Percentiles rank a stretch among this genome's conserved stretches.
phyloP scores from a whole-genome alignment of 2,113 vertebrate species.

The Petrocephalus zakoni region DNA sequence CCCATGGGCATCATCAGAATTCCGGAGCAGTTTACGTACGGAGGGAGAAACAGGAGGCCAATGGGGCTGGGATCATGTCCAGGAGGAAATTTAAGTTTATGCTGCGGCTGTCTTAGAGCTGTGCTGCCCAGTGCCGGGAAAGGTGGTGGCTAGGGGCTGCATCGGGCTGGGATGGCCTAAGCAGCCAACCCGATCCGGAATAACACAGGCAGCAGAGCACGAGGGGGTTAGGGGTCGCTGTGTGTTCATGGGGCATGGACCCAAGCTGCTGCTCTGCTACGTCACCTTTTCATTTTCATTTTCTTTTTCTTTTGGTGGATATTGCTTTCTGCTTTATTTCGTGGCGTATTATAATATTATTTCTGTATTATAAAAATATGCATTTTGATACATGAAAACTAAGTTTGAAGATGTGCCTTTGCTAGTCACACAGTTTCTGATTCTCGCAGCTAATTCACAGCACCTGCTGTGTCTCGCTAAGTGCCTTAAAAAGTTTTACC shows the following conservation, averaged over 20 bases:
- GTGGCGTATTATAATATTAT: neutral
- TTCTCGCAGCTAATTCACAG: neutral
- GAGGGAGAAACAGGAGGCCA: neutral
- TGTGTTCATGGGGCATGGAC: no score
- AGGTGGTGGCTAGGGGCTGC: neutral
- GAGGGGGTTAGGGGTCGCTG: no score
- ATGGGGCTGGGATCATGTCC: constrained; percentile 4
- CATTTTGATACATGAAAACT: neutral
- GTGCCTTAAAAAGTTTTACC: neutral
- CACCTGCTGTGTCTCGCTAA: neutral
- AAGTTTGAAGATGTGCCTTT: neutral
- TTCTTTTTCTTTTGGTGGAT: neutral
- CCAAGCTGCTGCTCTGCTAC: neutral
- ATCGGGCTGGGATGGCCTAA: neutral
- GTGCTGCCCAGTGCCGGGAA: neutral
- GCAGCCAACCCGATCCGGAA: neutral
- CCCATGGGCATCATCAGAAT: constrained; percentile 3
- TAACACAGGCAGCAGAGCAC: neutral
- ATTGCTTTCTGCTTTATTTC: neutral
- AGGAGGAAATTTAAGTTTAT: constrained; percentile 1
- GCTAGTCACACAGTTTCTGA: neutral
- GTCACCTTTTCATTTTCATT: neutral
- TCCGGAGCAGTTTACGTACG: neutral
- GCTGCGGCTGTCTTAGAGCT: neutral
- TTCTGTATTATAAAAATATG: neutral